Evolutionary conservation across 2,113 vertebrate genomes (phyloP).

Genomic region (Aegithalos caudatus): DNA sequence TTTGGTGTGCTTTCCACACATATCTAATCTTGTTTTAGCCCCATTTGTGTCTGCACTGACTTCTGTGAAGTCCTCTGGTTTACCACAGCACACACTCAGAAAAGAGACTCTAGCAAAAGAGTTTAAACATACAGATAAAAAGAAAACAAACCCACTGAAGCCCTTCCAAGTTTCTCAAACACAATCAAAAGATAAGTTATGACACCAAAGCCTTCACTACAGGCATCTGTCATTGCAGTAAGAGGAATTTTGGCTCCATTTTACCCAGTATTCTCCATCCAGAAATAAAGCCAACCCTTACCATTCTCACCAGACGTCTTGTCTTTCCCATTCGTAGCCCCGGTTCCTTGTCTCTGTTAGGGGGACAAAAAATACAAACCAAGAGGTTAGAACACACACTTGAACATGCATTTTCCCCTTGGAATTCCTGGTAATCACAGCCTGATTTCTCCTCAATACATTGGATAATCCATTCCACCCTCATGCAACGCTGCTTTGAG

Average conservation of each 20-base stretch:
- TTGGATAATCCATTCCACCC: neutral
- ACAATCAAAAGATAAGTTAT: neutral
- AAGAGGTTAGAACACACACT: neutral
- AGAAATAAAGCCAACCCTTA: constrained; percentile 62
- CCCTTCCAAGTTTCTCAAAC: neutral
- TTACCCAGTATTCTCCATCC: neutral
- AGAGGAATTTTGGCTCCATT: neutral
- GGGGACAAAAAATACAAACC: neutral
- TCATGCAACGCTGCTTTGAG: neutral
- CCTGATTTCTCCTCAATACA: neutral
- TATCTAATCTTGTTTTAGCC: neutral
- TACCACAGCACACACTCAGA: neutral
- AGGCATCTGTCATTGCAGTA: neutral
- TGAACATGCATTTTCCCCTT: neutral
- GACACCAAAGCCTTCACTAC: neutral
- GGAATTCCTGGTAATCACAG: neutral
- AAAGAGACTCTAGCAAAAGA: neutral
- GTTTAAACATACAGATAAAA: neutral
- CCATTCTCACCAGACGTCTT: constrained; percentile 88
- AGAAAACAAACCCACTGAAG: neutral
- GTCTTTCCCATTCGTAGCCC: constrained; percentile 86
- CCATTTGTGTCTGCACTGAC: neutral
- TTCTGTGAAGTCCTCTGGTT: neutral
- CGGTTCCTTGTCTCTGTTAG: constrained; percentile 87
- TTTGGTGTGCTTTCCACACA: neutral